Percentiles rank a stretch among this genome's conserved stretches.
phyloP scores from a whole-genome alignment of 2,797 vertebrate species.

The Choloepus didactylus region DNA sequence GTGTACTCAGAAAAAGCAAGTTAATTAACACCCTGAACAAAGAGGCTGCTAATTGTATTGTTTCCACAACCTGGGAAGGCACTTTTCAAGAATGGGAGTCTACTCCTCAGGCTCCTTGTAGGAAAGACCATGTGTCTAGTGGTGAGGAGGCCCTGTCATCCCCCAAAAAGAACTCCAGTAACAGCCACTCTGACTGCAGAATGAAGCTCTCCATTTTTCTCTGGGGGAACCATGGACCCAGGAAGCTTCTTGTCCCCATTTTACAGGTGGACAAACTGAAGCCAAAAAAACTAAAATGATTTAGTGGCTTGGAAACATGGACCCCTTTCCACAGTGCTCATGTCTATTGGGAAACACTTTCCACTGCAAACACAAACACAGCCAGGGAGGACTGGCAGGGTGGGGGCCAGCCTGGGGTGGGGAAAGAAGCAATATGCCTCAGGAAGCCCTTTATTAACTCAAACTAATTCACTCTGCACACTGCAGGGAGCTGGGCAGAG shows the following conservation, averaged over 20 bases:
- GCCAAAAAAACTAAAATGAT: too few relatives aligned
- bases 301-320: neutral
- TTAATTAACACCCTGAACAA: slow-evolving; percentile 88
- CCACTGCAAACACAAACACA: slow-evolving; percentile 59
- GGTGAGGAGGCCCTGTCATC: neutral
- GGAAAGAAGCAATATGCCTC: neutral
- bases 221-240: neutral
- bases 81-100: slow-evolving; percentile 45
- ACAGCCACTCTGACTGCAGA: neutral
- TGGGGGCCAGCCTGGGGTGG: neutral
- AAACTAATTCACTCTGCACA: neutral
- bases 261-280: slow-evolving; percentile 1
- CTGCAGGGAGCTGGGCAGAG: neutral
- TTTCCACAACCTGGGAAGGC: slow-evolving; percentile 72
- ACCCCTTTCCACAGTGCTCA: neutral
- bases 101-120: neutral
- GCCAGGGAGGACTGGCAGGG: fast-evolving
- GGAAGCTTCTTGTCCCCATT: neutral
- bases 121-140: neutral
- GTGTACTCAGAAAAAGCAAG: slow-evolving; percentile 81
- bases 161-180: neutral
- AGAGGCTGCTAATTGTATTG: slow-evolving; percentile 85
- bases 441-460: neutral
- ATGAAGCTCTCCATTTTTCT: neutral
- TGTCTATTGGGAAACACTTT: slow-evolving; percentile 68